Evolutionary conservation across 1,140 invertebrate species (phyloP).

Genomic region (Gyrodactylus bullatarudis): DNA sequence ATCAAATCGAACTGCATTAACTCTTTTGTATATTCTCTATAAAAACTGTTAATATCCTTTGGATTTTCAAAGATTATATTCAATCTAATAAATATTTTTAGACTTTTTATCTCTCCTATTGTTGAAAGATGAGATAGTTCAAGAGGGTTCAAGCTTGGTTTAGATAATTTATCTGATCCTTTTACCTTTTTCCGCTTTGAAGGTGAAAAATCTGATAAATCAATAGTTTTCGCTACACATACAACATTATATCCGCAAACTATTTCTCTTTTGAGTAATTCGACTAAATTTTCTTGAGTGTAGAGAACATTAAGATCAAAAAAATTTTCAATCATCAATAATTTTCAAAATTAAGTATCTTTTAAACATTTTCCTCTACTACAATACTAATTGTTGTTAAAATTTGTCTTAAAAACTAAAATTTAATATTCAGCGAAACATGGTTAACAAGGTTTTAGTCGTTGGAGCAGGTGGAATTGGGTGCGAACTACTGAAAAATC

Average conservation of each 20-base stretch:
- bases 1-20: background rate
- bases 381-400: too few relatives aligned
- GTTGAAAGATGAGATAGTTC: too few relatives aligned
- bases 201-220: background rate
- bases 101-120: background rate
- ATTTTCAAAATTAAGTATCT: background rate
- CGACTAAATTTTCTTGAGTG: background rate
- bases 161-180: too few relatives aligned
- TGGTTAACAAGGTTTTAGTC: constrained; percentile 30
- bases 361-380: too few relatives aligned
- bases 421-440: background rate
- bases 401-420: too few relatives aligned
- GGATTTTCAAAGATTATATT: background rate
- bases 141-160: too few relatives aligned
- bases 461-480: constrained; percentile 96
- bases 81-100: background rate
- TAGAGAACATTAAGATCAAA: background rate
- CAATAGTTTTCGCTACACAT: background rate
- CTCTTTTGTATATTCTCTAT: background rate
- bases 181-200: background rate
- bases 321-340: background rate
- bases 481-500: constrained; percentile 85
- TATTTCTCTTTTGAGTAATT: background rate
- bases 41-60: background rate
- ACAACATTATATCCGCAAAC: background rate